These are phyloP conservation scores for Pogoniulus pusillus DNA, from an alignment of 2,797 vertebrate species.

Conservation along the genomic window DNA sequence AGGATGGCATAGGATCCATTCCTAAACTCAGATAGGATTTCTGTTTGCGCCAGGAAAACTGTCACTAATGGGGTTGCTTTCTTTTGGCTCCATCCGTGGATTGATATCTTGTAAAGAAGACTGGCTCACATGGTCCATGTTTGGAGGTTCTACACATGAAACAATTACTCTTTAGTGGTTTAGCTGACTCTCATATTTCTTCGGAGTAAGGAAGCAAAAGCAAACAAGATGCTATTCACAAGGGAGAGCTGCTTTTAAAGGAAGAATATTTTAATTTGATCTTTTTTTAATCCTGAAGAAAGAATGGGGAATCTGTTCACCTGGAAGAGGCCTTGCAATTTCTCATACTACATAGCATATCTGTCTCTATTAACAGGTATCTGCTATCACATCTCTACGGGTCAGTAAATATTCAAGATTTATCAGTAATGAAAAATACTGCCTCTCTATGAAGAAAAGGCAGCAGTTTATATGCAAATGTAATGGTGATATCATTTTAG, in stretches of 20 bases:
- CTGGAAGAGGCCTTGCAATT: constrained; percentile 19
- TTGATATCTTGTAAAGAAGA: neutral
- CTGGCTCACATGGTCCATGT: neutral
- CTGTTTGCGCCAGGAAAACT: neutral
- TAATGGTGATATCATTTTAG: constrained; percentile 26
- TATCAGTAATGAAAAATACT: constrained; percentile 44
- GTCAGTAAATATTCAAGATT: constrained; percentile 53
- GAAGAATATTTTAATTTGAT: neutral
- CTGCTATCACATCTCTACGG: neutral
- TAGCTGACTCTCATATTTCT: neutral
- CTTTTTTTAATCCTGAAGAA: neutral
- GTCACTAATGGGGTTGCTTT: neutral
- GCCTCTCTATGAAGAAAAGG: neutral
- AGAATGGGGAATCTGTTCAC: neutral
- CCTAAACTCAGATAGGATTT: neutral
- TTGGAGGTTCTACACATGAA: neutral
- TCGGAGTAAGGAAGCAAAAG: neutral
- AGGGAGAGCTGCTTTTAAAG: neutral
- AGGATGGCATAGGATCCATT: neutral
- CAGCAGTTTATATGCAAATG: constrained; percentile 59
- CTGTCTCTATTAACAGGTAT: constrained; percentile 22
- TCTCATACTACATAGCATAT: neutral
- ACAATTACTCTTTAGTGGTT: neutral
- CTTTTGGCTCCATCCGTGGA: neutral
- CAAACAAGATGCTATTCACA: neutral